Percentiles rank a stretch among this genome's conserved stretches.
These are phyloP conservation scores for Tetragnatha versicolor DNA, from an alignment of 1,140 invertebrate species.

Conservation along the genomic window DNA sequence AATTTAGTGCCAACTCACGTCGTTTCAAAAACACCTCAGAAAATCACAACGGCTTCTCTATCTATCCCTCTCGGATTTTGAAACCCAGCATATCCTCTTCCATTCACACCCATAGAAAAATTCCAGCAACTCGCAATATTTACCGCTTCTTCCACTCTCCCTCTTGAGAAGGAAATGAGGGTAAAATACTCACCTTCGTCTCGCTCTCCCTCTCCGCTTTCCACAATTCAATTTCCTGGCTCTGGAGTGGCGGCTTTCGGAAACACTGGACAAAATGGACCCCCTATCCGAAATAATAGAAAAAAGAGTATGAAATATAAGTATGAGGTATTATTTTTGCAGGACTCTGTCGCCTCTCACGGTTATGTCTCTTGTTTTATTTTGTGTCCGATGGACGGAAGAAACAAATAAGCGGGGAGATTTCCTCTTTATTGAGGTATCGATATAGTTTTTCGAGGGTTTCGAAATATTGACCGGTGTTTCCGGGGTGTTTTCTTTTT, in stretches of 20 bases:
- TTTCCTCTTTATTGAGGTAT: conserved; percentile 12
- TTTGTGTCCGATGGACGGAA: too few relatives aligned
- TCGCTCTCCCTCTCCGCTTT: neutral
- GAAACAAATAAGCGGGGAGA: conserved; percentile 10
- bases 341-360: neutral
- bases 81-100: too few relatives aligned
- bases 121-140: conserved; percentile 8
- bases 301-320: neutral
- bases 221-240: conserved; percentile 41
- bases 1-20: too few relatives aligned
- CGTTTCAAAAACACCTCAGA: too few relatives aligned
- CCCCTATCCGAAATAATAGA: too few relatives aligned
- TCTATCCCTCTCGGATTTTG: too few relatives aligned
- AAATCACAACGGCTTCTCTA: too few relatives aligned
- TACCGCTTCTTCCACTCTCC: neutral
- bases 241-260: neutral
- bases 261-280: conserved; percentile 7
- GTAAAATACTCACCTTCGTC: conserved; percentile 23
- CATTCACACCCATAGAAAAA: too few relatives aligned
- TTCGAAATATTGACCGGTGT: too few relatives aligned
- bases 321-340: conserved; percentile 10
- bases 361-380: neutral
- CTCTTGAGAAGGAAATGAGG: conserved; percentile 30
- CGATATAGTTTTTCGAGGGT: too few relatives aligned
- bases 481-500: too few relatives aligned